phyloP scores from a whole-genome alignment of 2,888 invertebrate species.

The Marronus borbonicus region DNA sequence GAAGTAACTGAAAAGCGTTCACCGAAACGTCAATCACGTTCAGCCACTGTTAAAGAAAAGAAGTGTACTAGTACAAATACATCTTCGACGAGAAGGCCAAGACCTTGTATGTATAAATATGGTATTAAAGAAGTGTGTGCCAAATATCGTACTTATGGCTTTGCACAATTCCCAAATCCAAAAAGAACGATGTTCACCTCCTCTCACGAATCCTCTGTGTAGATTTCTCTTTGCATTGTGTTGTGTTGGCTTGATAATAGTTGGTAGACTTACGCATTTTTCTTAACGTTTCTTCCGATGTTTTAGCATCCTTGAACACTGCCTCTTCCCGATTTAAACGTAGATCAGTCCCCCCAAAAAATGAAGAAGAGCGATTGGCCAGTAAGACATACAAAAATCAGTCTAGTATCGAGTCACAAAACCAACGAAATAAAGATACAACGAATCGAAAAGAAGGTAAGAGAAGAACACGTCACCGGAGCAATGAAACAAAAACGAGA shows the following conservation, averaged over 20 bases:
- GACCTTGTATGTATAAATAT: conserved; percentile 78
- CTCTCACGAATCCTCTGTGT: conserved; percentile 7
- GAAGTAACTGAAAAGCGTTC: conserved; percentile 78
- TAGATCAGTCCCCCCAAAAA: conserved; percentile 75
- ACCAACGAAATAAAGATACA: conserved; percentile 63
- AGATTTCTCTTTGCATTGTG: conserved; percentile 44
- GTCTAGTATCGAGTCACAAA: conserved; percentile 66
- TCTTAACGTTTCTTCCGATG: conserved; percentile 66
- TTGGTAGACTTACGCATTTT: conserved; percentile 48
- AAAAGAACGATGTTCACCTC: conserved; percentile 31
- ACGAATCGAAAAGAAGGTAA: conserved; percentile 68
- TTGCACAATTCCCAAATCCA: conserved; percentile 53
- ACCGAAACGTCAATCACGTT: conserved; percentile 84
- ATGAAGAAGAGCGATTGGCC: conserved; percentile 69
- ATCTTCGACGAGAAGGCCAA: conserved; percentile 75
- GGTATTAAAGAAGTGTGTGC: conserved; percentile 65
- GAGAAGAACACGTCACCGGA: conserved; percentile 55
- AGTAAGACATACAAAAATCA: conserved; percentile 66
- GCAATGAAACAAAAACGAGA: conserved; percentile 1
- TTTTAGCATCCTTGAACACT: conserved; percentile 84
- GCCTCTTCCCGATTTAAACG: conserved; percentile 81
- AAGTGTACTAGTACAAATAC: conserved; percentile 78
- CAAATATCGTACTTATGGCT: conserved; percentile 68
- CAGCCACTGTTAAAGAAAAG: conserved; percentile 77
- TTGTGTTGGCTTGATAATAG: conserved; percentile 52